These are phyloP conservation scores for Crotalus viridis DNA, from an alignment of 2,113 vertebrate species.

Conservation along the genomic window DNA sequence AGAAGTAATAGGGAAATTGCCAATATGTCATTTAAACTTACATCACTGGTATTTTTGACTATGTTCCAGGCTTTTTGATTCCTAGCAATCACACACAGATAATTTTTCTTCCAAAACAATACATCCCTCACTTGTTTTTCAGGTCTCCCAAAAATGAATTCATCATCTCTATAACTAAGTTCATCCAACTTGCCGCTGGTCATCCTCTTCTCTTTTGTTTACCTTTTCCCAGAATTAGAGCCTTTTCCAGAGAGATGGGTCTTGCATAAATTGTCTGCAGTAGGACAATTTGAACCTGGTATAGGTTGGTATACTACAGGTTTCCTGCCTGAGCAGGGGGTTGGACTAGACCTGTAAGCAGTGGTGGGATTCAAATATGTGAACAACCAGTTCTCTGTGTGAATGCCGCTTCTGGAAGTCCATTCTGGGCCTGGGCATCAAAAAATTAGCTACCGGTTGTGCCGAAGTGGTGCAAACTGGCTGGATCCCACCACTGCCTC, in stretches of 20 bases:
- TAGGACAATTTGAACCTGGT: not conserved
- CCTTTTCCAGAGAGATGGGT: not conserved
- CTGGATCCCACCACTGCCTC: too few species aligned
- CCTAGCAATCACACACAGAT: not conserved
- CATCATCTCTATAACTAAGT: not conserved
- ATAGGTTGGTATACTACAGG: not conserved
- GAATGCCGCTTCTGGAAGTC: too few species aligned
- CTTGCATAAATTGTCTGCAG: not conserved
- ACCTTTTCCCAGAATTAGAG: not conserved
- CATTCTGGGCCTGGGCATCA: too few species aligned
- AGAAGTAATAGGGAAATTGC: not conserved
- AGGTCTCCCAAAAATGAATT: not conserved
- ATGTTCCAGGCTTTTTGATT: not conserved
- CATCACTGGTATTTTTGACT: not conserved
- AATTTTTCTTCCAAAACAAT: not conserved
- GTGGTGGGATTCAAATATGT: too few species aligned
- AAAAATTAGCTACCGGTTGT: too few species aligned
- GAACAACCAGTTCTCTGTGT: too few species aligned
- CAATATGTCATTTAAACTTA: not conserved
- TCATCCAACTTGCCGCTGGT: not conserved
- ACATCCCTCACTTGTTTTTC: not conserved
- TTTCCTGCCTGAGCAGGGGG: not conserved
- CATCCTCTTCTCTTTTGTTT: not conserved
- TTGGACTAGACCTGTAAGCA: not conserved
- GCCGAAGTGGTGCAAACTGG: too few species aligned